phyloP scores from a whole-genome alignment of 2,888 invertebrate species.

The Ornithoptera priamus region DNA sequence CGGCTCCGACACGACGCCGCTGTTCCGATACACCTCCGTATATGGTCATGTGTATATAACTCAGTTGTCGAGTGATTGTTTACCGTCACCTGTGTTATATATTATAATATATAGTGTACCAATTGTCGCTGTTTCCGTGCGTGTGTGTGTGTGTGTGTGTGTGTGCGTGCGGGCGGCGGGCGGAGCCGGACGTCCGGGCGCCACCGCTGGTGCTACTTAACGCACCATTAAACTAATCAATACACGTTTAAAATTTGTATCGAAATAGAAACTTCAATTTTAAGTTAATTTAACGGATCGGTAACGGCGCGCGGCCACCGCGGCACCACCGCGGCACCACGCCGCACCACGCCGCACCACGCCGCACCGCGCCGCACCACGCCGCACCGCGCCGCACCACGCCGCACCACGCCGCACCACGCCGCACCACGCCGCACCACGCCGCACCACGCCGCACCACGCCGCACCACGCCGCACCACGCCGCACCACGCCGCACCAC shows the following conservation, averaged over 20 bases:
- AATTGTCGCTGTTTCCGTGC: too few species aligned
- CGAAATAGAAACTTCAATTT: conserved; percentile 16
- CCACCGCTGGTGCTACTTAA: too few species aligned
- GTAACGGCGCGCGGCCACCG: neutral
- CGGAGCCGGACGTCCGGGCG: too few species aligned
- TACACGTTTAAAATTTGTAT: conserved; percentile 1
- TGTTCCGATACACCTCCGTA: neutral
- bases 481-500: conserved; percentile 6
- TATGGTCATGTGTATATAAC: neutral
- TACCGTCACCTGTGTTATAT: neutral
- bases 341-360: neutral
- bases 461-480: neutral
- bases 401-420: too few species aligned
- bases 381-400: too few species aligned
- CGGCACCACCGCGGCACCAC: conserved; percentile 3
- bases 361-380: too few species aligned
- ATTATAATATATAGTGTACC: neutral
- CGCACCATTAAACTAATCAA: conserved; percentile 5
- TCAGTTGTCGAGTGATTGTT: neutral
- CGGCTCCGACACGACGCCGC: neutral
- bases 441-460: neutral
- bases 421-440: too few species aligned
- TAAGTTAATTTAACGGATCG: conserved; percentile 10
- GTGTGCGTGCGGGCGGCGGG: too few species aligned
- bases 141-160: too few species aligned